Conservation (phyloP, 1,140 invertebrate species). For the Halesus radiatus region DNA sequence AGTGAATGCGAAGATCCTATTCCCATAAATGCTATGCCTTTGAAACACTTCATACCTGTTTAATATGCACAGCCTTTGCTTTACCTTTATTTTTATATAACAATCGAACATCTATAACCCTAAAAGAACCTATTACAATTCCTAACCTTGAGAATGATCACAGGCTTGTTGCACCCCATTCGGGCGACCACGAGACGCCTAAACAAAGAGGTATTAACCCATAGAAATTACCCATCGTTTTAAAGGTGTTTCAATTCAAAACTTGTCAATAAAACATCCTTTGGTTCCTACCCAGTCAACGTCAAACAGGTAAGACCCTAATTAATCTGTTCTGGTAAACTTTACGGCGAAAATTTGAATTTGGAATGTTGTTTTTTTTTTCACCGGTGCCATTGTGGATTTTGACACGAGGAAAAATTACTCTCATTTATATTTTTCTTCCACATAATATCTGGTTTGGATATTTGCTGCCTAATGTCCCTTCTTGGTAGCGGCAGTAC, state of each 20-base stretch:
- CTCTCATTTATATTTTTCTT: conserved; percentile 58
- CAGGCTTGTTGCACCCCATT: neutral
- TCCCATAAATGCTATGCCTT: no score
- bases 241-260: conserved; percentile 31
- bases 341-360: conserved; percentile 57
- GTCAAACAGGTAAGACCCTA: conserved; percentile 56
- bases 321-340: conserved; percentile 48
- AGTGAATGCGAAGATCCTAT: no score
- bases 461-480: conserved; percentile 54
- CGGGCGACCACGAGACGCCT: neutral
- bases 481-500: conserved; percentile 51
- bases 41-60: conserved; percentile 8
- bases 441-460: conserved; percentile 56
- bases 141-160: conserved; percentile 28
- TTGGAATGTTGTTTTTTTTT: conserved; percentile 54
- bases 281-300: conserved; percentile 24
- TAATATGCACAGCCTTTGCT: neutral
- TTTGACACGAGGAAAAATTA: conserved; percentile 57
- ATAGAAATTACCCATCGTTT: conserved; percentile 13
- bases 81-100: conserved; percentile 5
- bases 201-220: conserved; percentile 33
- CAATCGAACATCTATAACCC: conserved; percentile 1
- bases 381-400: conserved; percentile 54
- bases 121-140: neutral
- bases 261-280: conserved; percentile 19